Evolutionary conservation across 1,140 invertebrate species (phyloP), one percentile per base, ranked within the genome.

Genomic region (Cotesia glomerata): DNA sequence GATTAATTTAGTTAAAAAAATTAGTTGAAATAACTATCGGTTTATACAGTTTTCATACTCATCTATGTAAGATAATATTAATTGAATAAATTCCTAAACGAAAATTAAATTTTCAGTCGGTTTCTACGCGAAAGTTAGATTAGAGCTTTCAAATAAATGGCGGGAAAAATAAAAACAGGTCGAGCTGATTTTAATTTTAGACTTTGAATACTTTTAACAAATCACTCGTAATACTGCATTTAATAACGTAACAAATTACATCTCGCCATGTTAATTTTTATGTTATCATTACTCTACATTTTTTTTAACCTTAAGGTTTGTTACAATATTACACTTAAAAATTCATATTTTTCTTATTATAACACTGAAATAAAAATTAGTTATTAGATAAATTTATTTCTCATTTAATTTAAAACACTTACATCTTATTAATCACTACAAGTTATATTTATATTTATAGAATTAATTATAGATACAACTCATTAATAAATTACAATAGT

Each of bases 151-250:
- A 36, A 66, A 65, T 56, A 36, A 71, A 66, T 14, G n/a, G 62
- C 62, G 62, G 62, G 62, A 72, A 66, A n/a, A 35, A 16, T 8
- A 18, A 13, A 45, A 56, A 13, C 16, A 36, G 58, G 59, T 64
- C 35, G 14, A 59, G 65, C 65, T 67, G 26, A 54, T 54, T 72
- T 72, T 72, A 72, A 72, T 72, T 66, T 58, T 72, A 72, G 70
- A 72, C 56, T 65, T 16, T 5, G 63, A 8, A 49, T 45, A 45
- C 39, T 45, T 45, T 45, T 45, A 45, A 45, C 7, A 58, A 18
- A n/a, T 54, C 52, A 52, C 34, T 72, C 62, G 70, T 51, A 62
- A 58, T 72, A 18, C 35, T 59, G n/a, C n/a, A 72, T 58, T 32
- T 64, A n/a, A 26, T 64, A 36, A 54, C 4, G 35, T 11, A 39